These are phyloP conservation scores for Glaucomys volans DNA, from an alignment of 2,113 vertebrate genomes.

Conservation along the genomic window DNA sequence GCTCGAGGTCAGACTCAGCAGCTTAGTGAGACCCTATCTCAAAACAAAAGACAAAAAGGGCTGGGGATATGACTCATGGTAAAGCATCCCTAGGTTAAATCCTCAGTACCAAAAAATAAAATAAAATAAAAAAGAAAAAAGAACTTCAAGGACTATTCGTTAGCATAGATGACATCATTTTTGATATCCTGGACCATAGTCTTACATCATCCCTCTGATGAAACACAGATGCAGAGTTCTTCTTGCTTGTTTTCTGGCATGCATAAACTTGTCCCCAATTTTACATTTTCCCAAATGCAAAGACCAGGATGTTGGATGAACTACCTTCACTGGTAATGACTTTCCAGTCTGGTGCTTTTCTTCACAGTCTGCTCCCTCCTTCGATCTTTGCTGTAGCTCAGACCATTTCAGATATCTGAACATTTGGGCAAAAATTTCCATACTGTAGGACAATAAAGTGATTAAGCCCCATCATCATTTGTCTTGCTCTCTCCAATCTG, in stretches of 20 bases:
- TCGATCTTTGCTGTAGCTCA: neutral
- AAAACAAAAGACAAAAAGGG: too few species aligned
- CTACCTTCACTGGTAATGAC: neutral
- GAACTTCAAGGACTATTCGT: neutral
- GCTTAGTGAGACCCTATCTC: too few species aligned
- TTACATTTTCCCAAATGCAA: neutral
- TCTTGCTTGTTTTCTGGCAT: neutral
- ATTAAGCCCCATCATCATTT: constrained; percentile 29
- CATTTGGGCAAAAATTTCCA: constrained; percentile 46
- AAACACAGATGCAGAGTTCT: neutral
- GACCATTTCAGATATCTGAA: constrained; percentile 19
- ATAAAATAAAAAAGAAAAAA: too few species aligned
- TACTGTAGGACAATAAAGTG: neutral
- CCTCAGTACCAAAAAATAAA: too few species aligned
- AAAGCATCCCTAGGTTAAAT: too few species aligned
- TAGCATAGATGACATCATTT: neutral
- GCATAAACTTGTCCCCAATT: constrained; percentile 9
- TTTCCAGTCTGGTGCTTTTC: constrained; percentile 73
- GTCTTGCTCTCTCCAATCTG: constrained; percentile 31
- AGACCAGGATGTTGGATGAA: neutral
- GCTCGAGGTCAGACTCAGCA: too few species aligned
- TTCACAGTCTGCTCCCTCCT: constrained; percentile 61
- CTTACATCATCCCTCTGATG: neutral
- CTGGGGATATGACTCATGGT: too few species aligned
- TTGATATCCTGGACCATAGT: neutral